Percentiles rank a stretch among this genome's conserved stretches.
These are phyloP conservation scores for Hemistola chrysoprasaria DNA, from an alignment of 2,888 invertebrate genomes.

Conservation along the genomic window DNA sequence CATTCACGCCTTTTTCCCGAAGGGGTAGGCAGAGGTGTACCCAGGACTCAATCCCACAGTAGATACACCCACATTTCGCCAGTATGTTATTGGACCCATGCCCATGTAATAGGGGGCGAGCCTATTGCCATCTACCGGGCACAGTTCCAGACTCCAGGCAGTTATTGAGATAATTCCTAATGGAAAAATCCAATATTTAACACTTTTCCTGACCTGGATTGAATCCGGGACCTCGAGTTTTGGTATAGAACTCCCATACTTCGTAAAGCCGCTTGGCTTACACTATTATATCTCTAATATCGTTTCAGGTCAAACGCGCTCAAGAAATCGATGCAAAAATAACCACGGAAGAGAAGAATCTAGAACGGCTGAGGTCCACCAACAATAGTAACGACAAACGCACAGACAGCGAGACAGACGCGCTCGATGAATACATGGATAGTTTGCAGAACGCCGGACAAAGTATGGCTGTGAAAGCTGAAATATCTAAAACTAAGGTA, in stretches of 20 bases:
- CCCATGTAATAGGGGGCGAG: too few relatives aligned
- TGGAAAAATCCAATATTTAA: too few relatives aligned
- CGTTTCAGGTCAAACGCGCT: conserved; percentile 84
- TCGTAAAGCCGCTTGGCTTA: not conserved
- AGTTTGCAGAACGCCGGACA: conserved; percentile 73
- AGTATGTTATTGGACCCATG: too few relatives aligned
- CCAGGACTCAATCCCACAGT: too few relatives aligned
- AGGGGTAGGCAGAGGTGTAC: too few relatives aligned
- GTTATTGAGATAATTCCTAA: too few relatives aligned
- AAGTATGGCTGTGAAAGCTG: conserved; percentile 84
- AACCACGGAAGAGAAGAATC: conserved; percentile 55
- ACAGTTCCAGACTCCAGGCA: too few relatives aligned
- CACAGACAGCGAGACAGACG: conserved; percentile 82
- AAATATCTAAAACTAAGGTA: conserved; percentile 43
- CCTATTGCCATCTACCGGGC: too few relatives aligned
- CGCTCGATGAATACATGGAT: conserved; percentile 93
- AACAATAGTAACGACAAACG: conserved; percentile 36
- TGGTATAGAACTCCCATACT: not conserved
- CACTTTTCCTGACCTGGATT: too few relatives aligned
- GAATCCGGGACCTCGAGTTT: too few relatives aligned
- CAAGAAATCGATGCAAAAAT: conserved; percentile 81
- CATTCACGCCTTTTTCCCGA: too few relatives aligned
- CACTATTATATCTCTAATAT: conserved; percentile 5
- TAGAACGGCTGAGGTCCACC: conserved; percentile 55
- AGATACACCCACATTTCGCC: too few relatives aligned